Percentiles rank a stretch among this genome's conserved stretches.
Conservation (phyloP, 2,888 invertebrate genomes). For the Mantis religiosa region DNA sequence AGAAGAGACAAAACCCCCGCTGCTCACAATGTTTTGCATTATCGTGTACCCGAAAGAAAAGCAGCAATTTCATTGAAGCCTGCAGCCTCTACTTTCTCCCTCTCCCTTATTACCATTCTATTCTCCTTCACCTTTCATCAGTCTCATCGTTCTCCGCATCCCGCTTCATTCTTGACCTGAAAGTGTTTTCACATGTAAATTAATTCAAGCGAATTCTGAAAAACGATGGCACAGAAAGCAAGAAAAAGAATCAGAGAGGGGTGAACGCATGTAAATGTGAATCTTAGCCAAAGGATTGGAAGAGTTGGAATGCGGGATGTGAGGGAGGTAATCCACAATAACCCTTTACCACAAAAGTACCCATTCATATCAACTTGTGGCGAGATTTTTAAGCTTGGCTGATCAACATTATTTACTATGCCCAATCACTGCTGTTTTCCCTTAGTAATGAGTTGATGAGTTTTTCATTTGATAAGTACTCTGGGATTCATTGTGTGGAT, state of each 20-base stretch:
- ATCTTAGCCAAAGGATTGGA: neutral
- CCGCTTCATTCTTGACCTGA: conserved; percentile 8
- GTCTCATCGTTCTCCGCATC: neutral
- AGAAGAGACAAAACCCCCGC: neutral
- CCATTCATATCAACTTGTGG: neutral
- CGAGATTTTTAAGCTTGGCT: neutral
- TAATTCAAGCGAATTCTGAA: conserved; percentile 15
- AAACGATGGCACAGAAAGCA: conserved; percentile 4
- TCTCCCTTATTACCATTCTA: neutral
- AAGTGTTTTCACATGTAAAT: conserved; percentile 24
- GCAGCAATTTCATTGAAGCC: neutral
- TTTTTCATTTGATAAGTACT: neutral
- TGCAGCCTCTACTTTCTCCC: neutral
- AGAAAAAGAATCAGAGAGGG: neutral
- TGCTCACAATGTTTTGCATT: neutral
- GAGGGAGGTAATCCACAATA: neutral
- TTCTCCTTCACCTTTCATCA: neutral
- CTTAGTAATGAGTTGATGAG: neutral
- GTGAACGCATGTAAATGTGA: neutral
- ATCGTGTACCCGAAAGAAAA: neutral
- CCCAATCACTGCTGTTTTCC: neutral
- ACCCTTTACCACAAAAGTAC: neutral
- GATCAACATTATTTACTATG: neutral
- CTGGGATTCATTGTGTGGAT: too few relatives aligned
- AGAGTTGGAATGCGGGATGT: neutral